These are phyloP conservation scores for Pristiophorus japonicus DNA, from an alignment of 2,113 vertebrate genomes.

Conservation along the genomic window DNA sequence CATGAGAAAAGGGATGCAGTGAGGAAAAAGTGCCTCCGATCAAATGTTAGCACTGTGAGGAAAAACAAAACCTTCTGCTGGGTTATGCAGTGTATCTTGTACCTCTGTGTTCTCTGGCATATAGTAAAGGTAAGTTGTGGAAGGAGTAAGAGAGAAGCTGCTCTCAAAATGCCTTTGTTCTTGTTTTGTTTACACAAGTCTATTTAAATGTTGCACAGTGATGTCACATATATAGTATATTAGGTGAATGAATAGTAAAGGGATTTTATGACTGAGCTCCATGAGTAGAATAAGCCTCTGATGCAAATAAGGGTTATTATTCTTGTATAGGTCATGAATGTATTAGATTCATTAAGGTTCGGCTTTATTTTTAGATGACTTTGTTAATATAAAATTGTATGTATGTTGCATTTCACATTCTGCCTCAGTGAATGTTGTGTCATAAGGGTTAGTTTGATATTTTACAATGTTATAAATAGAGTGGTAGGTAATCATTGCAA, in stretches of 20 bases:
- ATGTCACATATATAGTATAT: too few relatives aligned
- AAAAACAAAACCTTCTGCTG: neutral
- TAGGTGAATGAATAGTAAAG: neutral
- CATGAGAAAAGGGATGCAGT: neutral
- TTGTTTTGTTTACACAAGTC: neutral
- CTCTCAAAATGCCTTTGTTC: neutral
- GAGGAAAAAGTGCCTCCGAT: neutral
- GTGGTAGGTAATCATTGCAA: neutral
- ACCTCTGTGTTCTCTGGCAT: constrained; percentile 8
- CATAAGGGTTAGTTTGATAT: neutral
- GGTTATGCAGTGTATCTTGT: neutral
- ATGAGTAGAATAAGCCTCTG: neutral
- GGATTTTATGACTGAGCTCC: neutral
- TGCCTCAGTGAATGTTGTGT: neutral
- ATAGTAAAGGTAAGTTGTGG: constrained; percentile 1
- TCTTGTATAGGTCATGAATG: neutral
- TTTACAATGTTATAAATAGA: neutral
- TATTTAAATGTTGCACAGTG: neutral
- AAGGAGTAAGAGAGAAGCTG: neutral
- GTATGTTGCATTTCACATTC: neutral
- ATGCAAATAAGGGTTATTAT: neutral
- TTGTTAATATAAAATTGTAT: neutral
- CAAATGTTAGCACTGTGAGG: neutral
- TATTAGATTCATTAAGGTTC: neutral
- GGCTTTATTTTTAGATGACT: neutral